phyloP scores from a whole-genome alignment of 2,888 invertebrate genomes.

The Agriotes lineatus region DNA sequence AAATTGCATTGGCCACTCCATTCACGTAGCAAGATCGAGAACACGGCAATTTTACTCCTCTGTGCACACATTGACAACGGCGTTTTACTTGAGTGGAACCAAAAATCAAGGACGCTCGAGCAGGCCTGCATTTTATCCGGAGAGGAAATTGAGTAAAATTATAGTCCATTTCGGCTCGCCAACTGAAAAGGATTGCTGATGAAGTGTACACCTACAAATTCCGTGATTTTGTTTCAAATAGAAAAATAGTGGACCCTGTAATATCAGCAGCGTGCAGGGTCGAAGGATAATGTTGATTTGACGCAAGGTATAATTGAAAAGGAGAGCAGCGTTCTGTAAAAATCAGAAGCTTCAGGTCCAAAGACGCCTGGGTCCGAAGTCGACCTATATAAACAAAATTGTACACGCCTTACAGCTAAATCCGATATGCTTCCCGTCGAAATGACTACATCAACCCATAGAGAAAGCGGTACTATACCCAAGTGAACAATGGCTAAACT shows the following conservation, averaged over 20 bases:
- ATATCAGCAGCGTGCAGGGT: neutral
- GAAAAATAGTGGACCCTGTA: too few relatives aligned
- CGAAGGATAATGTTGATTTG: neutral
- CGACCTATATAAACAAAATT: slow-evolving; percentile 4
- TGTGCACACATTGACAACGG: neutral
- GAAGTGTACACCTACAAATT: too few relatives aligned
- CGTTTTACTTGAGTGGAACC: neutral
- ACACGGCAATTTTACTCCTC: neutral
- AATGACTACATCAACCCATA: neutral
- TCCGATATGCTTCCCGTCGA: neutral
- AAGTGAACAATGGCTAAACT: too few relatives aligned
- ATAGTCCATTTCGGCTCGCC: too few relatives aligned
- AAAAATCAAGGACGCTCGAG: neutral
- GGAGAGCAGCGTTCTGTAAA: slow-evolving; percentile 8
- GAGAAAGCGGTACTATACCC: too few relatives aligned
- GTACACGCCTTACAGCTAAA: neutral
- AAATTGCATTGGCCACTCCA: neutral
- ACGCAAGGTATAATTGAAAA: neutral
- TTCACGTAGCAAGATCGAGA: neutral
- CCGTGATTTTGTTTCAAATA: too few relatives aligned
- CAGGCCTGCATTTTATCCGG: too few relatives aligned
- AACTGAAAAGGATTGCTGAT: too few relatives aligned
- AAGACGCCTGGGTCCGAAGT: neutral
- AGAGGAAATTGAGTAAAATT: too few relatives aligned
- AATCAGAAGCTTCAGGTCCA: neutral